phyloP scores from a whole-genome alignment of 2,888 invertebrate genomes.

The Eremobia ochroleuca region DNA sequence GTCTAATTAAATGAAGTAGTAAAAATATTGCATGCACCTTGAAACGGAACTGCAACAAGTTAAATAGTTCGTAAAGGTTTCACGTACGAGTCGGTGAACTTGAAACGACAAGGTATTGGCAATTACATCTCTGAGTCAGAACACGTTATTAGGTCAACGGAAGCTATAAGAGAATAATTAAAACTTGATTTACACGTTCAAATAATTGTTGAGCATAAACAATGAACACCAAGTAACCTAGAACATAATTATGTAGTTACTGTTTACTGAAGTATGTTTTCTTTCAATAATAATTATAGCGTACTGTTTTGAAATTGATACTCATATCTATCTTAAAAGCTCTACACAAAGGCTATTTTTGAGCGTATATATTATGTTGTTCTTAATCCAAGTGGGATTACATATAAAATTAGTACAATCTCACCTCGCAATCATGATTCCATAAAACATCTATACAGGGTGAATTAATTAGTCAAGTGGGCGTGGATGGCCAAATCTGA shows the following conservation, averaged over 20 bases:
- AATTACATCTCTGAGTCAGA: conserved; percentile 44
- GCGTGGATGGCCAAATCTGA: too few species aligned
- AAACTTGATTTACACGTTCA: conserved; percentile 17
- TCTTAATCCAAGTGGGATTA: background rate
- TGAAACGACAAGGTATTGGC: conserved; percentile 24
- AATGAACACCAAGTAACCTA: background rate
- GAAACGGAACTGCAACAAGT: background rate
- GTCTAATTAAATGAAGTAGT: background rate
- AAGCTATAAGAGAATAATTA: conserved; percentile 40
- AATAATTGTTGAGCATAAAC: background rate
- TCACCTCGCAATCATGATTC: background rate
- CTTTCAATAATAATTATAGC: background rate
- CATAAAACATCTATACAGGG: background rate
- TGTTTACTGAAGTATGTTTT: conserved; percentile 17
- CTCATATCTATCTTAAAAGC: background rate
- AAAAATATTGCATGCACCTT: background rate
- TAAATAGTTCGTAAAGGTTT: conserved; percentile 22
- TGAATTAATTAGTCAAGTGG: too few species aligned
- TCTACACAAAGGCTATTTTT: background rate
- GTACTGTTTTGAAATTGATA: conserved; percentile 3
- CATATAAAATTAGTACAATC: background rate
- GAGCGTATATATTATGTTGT: background rate
- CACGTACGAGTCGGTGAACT: conserved; percentile 41
- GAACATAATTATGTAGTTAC: conserved; percentile 15
- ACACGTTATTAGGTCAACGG: conserved; percentile 45